Evolutionary conservation across 2,888 invertebrate genomes (phyloP).

Genomic region (Mimumesa dahlbomi): DNA sequence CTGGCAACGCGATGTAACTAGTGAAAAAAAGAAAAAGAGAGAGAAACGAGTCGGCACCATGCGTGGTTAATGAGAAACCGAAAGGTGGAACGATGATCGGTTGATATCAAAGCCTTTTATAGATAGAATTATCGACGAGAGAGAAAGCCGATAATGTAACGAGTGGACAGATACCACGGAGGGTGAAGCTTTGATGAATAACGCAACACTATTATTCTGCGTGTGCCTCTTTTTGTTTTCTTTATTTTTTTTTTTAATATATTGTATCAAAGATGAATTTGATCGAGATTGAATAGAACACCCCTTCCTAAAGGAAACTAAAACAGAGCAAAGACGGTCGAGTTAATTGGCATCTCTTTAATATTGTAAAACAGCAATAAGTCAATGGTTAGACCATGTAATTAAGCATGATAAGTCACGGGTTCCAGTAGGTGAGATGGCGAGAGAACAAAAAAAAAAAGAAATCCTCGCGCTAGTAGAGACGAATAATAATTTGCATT

Average conservation of each 20-base stretch:
- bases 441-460: constrained; percentile 21
- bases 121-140: too few species aligned
- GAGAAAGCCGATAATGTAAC: too few species aligned
- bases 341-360: constrained; percentile 60
- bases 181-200: too few species aligned
- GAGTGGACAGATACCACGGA: too few species aligned
- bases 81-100: too few species aligned
- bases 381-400: constrained; percentile 62
- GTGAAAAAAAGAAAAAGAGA: constrained; percentile 7
- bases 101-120: too few species aligned
- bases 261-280: constrained; percentile 16
- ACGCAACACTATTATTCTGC: too few species aligned
- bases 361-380: constrained; percentile 58
- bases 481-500: constrained; percentile 62
- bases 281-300: not conserved
- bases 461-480: constrained; percentile 45
- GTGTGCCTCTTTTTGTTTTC: too few species aligned
- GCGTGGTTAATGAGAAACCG: too few species aligned
- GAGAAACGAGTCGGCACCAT: too few species aligned
- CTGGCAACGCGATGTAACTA: constrained; percentile 12
- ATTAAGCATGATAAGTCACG: constrained; percentile 68
- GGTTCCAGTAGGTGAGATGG: constrained; percentile 41
- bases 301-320: constrained; percentile 12
- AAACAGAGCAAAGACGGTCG: constrained; percentile 13
- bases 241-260: too few species aligned